phyloP scores from a whole-genome alignment of 2,888 invertebrate species.

The Diachrysia chrysitis region DNA sequence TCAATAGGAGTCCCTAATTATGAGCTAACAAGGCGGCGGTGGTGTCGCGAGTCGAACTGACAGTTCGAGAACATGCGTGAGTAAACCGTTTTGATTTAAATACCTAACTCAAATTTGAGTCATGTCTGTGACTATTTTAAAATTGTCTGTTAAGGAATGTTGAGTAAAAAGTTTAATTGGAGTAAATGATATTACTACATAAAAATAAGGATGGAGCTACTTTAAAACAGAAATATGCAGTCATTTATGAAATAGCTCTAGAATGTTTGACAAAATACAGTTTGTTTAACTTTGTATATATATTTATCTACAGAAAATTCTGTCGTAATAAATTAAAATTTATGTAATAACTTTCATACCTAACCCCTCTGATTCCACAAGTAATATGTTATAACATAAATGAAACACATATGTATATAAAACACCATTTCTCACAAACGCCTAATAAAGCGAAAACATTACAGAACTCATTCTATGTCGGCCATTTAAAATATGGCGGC shows the following conservation, averaged over 20 bases:
- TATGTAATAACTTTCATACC: too few species aligned
- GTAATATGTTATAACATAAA: background rate
- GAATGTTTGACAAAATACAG: background rate
- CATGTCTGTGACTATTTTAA: background rate
- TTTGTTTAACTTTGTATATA: background rate
- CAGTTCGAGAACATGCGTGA: too few species aligned
- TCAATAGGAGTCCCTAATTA: too few species aligned
- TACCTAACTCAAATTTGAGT: background rate
- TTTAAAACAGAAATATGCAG: too few species aligned
- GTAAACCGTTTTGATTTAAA: too few species aligned
- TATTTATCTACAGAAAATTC: background rate
- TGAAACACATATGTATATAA: background rate
- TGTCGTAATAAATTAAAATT: background rate
- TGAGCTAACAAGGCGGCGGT: too few species aligned
- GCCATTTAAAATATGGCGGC: conserved; percentile 39
- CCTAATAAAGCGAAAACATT: conserved; percentile 28
- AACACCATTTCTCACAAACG: conserved; percentile 11
- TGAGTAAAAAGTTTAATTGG: background rate
- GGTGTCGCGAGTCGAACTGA: too few species aligned
- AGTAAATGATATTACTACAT: too few species aligned
- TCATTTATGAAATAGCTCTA: background rate
- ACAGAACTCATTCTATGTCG: conserved; percentile 33
- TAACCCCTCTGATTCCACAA: background rate
- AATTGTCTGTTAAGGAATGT: background rate
- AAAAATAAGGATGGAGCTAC: too few species aligned